Base-by-base conservation (phyloP, 2,888 invertebrate genomes). In the Trichogramma evanescens region DNA sequence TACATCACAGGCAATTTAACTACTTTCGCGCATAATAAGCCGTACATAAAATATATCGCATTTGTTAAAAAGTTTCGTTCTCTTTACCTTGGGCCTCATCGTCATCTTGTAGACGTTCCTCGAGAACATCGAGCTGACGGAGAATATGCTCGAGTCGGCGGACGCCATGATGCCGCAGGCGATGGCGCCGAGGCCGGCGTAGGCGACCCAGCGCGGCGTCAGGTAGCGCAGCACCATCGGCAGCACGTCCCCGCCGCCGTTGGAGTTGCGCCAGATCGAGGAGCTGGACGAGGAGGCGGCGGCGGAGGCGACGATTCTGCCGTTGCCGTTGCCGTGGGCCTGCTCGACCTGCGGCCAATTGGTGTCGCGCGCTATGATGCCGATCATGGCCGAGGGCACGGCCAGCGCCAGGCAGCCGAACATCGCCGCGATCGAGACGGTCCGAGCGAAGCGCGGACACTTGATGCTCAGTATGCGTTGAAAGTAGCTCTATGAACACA, bases 161-260 rank as follows among this genome's bases (percentile, higher is more conserved):
- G 88, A 88, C 1, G 87, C 87, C 88, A 89, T 89, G n/a, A 88
- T 87, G 5, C 88, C 88, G 0, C 88, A 88, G 1, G 87, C 86
- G 45, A 89, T 85, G 5, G 88, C 87, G 9, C 88, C 88, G 38
- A 89, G 80, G 48, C 88, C 88, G 65, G 88, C 79, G 72, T 88
- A 87, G 6, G 87, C 82, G 43, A 88, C 84, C 78, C 80, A 82
- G 66, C 78, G 74, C 8, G 81, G 81, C 5, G 81, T 81, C 63
- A 82, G 72, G 63, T 80, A 78, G 69, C 86, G 83, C 64, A 87
- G 78, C 5, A 87, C 86, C 67, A 88, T 75, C 2, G 88, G 88
- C 53, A 89, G 78, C 58, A 87, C 83, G 0, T 85, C 78, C 66
- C 82, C 82, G 6, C 80, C 78, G 59, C 84, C 81, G 10, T 81